Conservation (phyloP, 2,888 invertebrate genomes). For the Mallateleia sp. region DNA sequence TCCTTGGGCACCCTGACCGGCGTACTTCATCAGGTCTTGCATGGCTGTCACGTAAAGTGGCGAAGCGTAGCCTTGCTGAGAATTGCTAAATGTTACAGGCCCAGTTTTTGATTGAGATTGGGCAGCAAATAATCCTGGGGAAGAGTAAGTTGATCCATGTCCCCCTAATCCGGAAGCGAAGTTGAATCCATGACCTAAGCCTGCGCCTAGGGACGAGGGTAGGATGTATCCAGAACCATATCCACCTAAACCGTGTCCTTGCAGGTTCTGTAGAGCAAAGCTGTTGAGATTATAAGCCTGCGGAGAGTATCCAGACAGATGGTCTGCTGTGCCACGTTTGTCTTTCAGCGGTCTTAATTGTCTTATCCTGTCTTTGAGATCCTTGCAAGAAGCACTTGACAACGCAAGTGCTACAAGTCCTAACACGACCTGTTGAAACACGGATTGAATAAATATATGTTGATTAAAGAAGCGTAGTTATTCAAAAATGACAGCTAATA, state of each 20-base stretch:
- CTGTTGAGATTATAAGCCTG: conserved; percentile 64
- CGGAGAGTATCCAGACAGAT: conserved; percentile 81
- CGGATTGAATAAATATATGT: background rate
- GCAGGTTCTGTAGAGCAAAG: conserved; percentile 56
- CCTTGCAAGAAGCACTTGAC: conserved; percentile 82
- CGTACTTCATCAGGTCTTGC: conserved; percentile 85
- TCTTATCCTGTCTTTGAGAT: conserved; percentile 79
- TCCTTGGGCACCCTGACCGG: conserved; percentile 78
- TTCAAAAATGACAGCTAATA: no score
- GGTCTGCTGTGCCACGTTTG: conserved; percentile 87
- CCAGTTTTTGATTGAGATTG: conserved; percentile 84
- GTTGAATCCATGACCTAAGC: conserved; percentile 76
- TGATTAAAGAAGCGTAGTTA: no score
- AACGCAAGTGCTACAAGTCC: conserved; percentile 82
- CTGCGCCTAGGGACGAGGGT: conserved; percentile 48
- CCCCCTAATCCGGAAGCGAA: conserved; percentile 75
- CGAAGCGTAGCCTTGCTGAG: conserved; percentile 75
- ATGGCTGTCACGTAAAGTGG: conserved; percentile 82
- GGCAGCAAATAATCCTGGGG: conserved; percentile 77
- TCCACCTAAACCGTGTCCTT: conserved; percentile 76
- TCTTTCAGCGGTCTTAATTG: conserved; percentile 83
- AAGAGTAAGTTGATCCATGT: conserved; percentile 73
- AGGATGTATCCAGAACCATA: conserved; percentile 56
- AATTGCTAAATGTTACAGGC: conserved; percentile 86
- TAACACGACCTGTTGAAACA: conserved; percentile 82